Evolutionary conservation across 1,140 invertebrate species (phyloP).

Genomic region (Eueides isabella): DNA sequence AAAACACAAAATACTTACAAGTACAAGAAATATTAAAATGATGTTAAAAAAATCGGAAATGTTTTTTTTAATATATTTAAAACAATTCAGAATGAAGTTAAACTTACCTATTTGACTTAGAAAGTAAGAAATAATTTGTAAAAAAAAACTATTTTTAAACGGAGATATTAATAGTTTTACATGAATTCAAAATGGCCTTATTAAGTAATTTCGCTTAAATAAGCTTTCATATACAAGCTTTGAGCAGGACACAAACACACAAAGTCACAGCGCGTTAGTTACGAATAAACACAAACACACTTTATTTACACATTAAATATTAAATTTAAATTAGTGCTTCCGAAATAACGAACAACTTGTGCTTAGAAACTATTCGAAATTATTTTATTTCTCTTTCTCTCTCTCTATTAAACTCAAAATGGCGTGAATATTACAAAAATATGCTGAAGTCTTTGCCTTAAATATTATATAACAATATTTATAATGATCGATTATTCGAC

Average conservation of each 20-base stretch:
- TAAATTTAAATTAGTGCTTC: conserved; percentile 64
- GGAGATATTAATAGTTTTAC: neutral
- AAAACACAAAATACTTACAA: neutral
- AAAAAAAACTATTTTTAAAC: neutral
- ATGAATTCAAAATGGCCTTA: neutral
- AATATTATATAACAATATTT: conserved; percentile 75
- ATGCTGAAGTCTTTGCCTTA: conserved; percentile 77
- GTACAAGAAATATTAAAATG: no score
- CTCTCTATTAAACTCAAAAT: neutral
- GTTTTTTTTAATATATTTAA: no score
- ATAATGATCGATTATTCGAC: conserved; percentile 70
- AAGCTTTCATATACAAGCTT: conserved; percentile 14
- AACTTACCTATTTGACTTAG: no score
- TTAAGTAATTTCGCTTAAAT: neutral
- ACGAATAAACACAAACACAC: conserved; percentile 7
- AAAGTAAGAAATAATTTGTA: no score
- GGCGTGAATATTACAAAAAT: conserved; percentile 71
- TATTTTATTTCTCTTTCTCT: neutral
- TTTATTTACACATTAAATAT: conserved; percentile 7
- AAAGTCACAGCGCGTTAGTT: conserved; percentile 63
- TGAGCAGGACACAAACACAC: conserved; percentile 6
- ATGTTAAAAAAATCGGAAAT: no score
- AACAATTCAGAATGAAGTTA: no score
- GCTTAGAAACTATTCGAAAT: conserved; percentile 37
- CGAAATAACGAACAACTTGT: conserved; percentile 67